Conservation (phyloP, 2,888 invertebrate species). For the Agonopterix arenella region DNA sequence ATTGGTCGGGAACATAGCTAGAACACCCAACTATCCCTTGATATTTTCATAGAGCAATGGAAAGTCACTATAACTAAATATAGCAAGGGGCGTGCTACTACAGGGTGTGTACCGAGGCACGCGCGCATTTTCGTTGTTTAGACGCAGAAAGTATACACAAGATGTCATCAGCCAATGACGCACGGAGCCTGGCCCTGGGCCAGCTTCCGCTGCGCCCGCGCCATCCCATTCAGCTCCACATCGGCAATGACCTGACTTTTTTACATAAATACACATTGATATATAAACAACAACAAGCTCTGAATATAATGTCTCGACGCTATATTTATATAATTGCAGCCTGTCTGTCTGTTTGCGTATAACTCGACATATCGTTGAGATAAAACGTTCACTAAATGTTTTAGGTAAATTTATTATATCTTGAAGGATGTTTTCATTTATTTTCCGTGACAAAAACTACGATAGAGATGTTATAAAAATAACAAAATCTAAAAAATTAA, state of each 20-base stretch:
- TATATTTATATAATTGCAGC: background rate
- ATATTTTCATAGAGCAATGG: too few relatives aligned
- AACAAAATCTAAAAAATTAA: too few relatives aligned
- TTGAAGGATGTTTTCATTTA: too few relatives aligned
- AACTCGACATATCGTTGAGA: too few relatives aligned
- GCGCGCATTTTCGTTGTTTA: slow-evolving; percentile 13
- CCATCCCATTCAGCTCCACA: slow-evolving; percentile 57
- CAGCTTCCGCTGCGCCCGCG: slow-evolving; percentile 47
- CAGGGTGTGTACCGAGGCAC: slow-evolving; percentile 14
- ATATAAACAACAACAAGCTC: slow-evolving; percentile 10
- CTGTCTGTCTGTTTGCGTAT: too few relatives aligned
- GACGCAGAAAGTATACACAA: slow-evolving; percentile 39
- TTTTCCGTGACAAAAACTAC: too few relatives aligned
- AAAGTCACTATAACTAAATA: background rate
- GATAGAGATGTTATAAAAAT: too few relatives aligned
- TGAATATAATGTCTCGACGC: background rate
- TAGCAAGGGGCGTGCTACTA: slow-evolving; percentile 15
- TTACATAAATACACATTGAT: slow-evolving; percentile 27
- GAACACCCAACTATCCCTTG: too few relatives aligned
- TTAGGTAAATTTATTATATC: too few relatives aligned
- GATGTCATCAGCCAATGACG: slow-evolving; percentile 40
- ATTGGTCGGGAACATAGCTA: too few relatives aligned
- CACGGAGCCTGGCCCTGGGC: slow-evolving; percentile 52
- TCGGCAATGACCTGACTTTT: slow-evolving; percentile 66
- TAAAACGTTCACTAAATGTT: too few relatives aligned